A percentile compares a stretch with the other conserved stretches of the same genome.
These are phyloP conservation scores for Hoplostethus mediterraneus DNA, from an alignment of 2,797 vertebrate genomes.

Conservation along the genomic window DNA sequence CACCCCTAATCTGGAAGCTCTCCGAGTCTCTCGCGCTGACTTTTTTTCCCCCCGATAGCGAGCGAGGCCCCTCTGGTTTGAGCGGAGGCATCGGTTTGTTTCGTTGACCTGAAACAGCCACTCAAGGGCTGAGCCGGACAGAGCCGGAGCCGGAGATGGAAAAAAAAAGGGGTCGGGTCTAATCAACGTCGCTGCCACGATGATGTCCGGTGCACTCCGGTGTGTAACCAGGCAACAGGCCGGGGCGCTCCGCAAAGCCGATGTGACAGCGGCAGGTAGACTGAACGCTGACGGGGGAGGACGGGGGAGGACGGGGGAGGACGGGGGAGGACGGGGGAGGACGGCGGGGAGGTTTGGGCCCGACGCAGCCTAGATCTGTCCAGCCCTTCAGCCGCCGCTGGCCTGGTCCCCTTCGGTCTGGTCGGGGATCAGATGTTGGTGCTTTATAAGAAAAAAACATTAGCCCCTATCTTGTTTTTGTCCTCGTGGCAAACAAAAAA, in stretches of 20 bases:
- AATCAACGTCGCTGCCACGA: slow-evolving; percentile 80
- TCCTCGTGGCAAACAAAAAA: slow-evolving; percentile 34
- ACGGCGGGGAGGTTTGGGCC: slow-evolving; percentile 23
- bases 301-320: neutral
- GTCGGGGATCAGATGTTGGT: slow-evolving; percentile 30
- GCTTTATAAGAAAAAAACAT: slow-evolving; percentile 35
- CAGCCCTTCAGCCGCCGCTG: slow-evolving; percentile 22
- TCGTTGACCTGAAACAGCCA: slow-evolving; percentile 80
- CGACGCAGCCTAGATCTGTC: slow-evolving; percentile 54
- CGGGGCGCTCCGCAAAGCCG: slow-evolving; percentile 63
- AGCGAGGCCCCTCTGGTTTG: neutral
- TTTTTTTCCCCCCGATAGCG: neutral
- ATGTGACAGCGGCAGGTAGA: slow-evolving; percentile 79
- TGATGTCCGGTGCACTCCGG: slow-evolving; percentile 76
- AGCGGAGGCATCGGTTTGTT: slow-evolving; percentile 48
- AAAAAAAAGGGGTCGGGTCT: slow-evolving; percentile 78
- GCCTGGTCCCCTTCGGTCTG: neutral
- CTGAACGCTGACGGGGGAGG: slow-evolving; percentile 40
- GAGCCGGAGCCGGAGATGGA: slow-evolving; percentile 67
- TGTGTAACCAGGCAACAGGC: slow-evolving; percentile 80
- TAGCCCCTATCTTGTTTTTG: slow-evolving; percentile 50
- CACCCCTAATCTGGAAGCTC: too few species aligned
- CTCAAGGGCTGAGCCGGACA: slow-evolving; percentile 66
- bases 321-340: slow-evolving; percentile 23
- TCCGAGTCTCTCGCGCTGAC: slow-evolving; percentile 11